Evolutionary conservation across 2,797 vertebrate genomes (phyloP), one percentile per base, ranked within the genome.

Genomic region (Agapornis canus): DNA sequence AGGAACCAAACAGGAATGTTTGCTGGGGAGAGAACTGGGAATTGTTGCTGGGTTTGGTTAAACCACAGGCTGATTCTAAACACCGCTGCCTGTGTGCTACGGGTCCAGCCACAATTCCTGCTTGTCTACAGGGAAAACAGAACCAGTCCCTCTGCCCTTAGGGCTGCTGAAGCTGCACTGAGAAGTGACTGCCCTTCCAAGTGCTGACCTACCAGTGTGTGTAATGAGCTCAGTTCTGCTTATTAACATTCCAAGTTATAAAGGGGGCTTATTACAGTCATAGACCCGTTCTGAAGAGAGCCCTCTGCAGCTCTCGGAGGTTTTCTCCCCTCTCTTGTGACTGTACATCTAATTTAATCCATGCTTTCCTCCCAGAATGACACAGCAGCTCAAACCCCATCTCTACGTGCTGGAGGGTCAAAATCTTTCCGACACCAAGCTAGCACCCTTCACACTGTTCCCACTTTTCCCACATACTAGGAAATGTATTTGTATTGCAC

Each of bases 1-100:
- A 76, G 93, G 91, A 95, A 86, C 89, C 76, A 37, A 78, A 68
- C 61, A 43, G 86, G 60, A 69, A 29, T 89, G 49, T 90, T 98
- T 97, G 91, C 82, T 92, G 83, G 68, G 95, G 90, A 86, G 89
- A 52, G 71, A 96, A 96, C 96, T 98, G 98, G 98, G 98, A 98
- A 98, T 98, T 98, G 98, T 98, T 98, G 97, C 97, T 98, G 97
- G 97, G 86, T 98, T 90, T 93, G 96, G 95, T 97, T 97, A 88
- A 85, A 95, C 96, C 97, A 90, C 81, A 78, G 89, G 39, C 71
- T 88, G 43, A 54, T 89, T 37, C 51, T 63, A 51, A 78, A 90
- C 45, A 17, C 86, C 94, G 93, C 95, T 96, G 96, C 95, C 97
- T 89, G 94, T 93, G 96, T 97, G 96, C 98, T 97, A 96, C 47